Evolutionary conservation across 2,888 invertebrate genomes (phyloP).

Genomic region (Caenorhabditis sp.): DNA sequence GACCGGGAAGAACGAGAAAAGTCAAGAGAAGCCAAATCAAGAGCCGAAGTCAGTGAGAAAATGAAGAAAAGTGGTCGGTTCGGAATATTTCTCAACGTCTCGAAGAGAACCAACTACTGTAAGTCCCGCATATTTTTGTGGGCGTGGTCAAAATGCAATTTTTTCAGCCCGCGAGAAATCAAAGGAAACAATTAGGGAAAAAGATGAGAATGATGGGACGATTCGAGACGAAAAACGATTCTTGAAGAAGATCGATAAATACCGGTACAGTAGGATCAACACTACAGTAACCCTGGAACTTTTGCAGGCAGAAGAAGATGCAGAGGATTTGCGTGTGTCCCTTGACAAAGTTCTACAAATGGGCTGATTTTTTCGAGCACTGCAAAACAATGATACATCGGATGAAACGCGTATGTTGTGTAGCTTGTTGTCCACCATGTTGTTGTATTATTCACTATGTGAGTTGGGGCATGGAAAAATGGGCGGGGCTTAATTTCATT

Average conservation of each 20-base stretch:
- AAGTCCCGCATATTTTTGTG: neutral
- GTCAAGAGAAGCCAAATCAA: too few relatives aligned
- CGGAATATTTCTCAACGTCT: too few relatives aligned
- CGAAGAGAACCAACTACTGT: neutral
- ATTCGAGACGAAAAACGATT: constrained; percentile 35
- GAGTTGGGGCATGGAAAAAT: neutral
- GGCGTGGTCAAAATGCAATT: neutral
- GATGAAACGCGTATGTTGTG: constrained; percentile 24
- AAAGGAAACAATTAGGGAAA: neutral
- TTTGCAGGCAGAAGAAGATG: constrained; percentile 19
- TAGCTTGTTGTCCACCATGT: constrained; percentile 51
- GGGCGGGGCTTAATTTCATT: neutral
- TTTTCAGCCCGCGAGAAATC: neutral
- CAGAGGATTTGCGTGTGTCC: constrained; percentile 32
- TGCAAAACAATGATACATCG: constrained; percentile 12
- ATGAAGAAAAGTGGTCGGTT: too few relatives aligned
- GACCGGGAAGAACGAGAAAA: too few relatives aligned
- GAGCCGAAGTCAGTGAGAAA: too few relatives aligned
- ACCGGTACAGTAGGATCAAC: neutral
- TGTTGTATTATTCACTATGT: constrained; percentile 32
- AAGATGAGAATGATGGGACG: constrained; percentile 22
- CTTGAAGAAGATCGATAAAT: constrained; percentile 35
- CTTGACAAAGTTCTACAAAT: constrained; percentile 12
- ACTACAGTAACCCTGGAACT: too few relatives aligned
- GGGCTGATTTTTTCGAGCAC: constrained; percentile 13